Conservation (phyloP, 2,113 vertebrate genomes). For the Anthoscopus minutus region DNA sequence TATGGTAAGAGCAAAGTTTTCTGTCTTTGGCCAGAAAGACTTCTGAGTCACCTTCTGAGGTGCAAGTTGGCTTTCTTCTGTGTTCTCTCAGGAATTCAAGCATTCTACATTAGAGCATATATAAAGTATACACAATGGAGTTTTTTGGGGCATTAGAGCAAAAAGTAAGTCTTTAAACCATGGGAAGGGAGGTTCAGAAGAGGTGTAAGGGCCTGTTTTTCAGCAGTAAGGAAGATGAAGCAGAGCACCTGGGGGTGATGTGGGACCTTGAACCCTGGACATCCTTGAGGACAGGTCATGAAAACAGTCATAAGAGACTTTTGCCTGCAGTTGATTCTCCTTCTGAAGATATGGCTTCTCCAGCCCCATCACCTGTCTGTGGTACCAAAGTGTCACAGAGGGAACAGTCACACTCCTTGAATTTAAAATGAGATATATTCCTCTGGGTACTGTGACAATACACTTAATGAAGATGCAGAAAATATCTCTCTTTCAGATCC, state of each 20-base stretch:
- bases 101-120: neutral
- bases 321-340: neutral
- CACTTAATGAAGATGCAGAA: neutral
- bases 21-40: neutral
- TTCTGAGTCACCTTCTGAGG: neutral
- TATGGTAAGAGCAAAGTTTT: neutral
- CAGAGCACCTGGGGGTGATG: neutral
- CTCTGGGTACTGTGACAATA: neutral
- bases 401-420: neutral
- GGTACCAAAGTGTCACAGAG: neutral
- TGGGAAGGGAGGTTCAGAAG: neutral
- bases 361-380: neutral
- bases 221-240: neutral
- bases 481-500: neutral
- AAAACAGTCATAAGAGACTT: neutral
- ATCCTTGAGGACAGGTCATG: neutral
- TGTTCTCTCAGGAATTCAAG: neutral
- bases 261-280: neutral
- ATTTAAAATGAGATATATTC: neutral
- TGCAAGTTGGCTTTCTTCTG: neutral
- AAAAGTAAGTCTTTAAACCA: neutral
- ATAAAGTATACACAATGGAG: neutral
- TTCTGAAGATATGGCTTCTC: neutral
- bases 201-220: neutral
- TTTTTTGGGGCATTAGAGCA: rapidly evolving